A percentile compares a stretch with the other conserved stretches of the same genome.
Evolutionary conservation across 1,140 invertebrate genomes (phyloP).

Genomic region (Doryteuthis pealeii): DNA sequence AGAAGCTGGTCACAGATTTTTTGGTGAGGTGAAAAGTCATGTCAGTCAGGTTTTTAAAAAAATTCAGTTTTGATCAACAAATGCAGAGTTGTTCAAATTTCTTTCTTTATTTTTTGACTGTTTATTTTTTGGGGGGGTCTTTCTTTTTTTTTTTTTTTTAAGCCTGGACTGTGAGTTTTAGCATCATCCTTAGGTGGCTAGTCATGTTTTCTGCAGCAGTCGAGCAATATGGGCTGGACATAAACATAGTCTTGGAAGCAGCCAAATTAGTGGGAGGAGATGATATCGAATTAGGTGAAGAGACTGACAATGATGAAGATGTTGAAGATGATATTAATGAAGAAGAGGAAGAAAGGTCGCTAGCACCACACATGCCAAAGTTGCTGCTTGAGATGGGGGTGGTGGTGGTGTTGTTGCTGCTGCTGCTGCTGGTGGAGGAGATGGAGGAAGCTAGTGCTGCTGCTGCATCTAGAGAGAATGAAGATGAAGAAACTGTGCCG

Average conservation of each 20-base stretch:
- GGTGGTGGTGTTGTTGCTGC: neutral
- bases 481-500: no score
- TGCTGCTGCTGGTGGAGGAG: neutral
- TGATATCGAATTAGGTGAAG: neutral
- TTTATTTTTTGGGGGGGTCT: neutral
- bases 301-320: neutral
- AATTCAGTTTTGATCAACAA: no score
- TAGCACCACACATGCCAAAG: no score
- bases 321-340: no score
- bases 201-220: slow-evolving; percentile 51
- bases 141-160: neutral
- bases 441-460: neutral
- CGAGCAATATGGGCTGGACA: neutral
- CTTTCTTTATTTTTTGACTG: no score
- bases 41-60: no score
- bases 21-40: no score
- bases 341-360: no score
- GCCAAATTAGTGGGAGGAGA: no score
- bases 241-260: neutral
- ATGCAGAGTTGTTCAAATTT: no score
- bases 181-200: slow-evolving; percentile 65
- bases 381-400: no score
- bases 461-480: neutral
- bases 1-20: no score
- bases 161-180: slow-evolving; percentile 62